Evolutionary conservation across 2,888 invertebrate genomes (phyloP), one percentile per base, ranked within the genome.

Genomic region (Nomada ferruginata): DNA sequence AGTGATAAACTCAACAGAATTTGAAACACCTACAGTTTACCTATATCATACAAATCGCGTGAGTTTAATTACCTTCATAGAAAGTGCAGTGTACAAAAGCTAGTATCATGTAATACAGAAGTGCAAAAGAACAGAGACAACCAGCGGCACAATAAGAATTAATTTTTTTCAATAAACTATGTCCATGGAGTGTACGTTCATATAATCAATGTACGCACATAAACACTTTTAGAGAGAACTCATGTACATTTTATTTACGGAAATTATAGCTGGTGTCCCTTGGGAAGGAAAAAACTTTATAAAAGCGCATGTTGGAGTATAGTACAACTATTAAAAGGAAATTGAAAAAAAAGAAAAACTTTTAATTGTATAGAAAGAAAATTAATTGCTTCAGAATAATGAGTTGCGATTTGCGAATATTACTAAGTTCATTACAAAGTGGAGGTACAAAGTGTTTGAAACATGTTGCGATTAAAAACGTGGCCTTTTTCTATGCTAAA

Each of bases 41-140:
- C 18, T 13, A 23, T 13, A 20, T 42, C n/a, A 13, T 36, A 68
- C 53, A 61, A 75, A 68, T 61, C 68, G 69, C 26, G 23, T 60
- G 23, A 82, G 83, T 89, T 84, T 88, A 87, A 85, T 79, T 84
- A 73, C 72, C 61, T 76, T 84, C 72, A 85, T 84, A 76, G 85
- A 82, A 87, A 84, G 52, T 42, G 61, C 44, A 68, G 70, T 26
- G 42, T 5, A 23, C 64, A 55, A 59, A 84, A 57, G 79, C 69
- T 36, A 20, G 50, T 42, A 29, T 57, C 55, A 29, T 36, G 73
- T 66, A 36, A 7, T 36, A 7, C 36, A 7, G 36, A 36, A 72
- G 72, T 50, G 73, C 73, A 59, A 79, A 72, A 73, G 36, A 65
- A 42, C 42, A 0, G 44, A 13, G 18, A 26, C 29, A 70, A 70